A percentile compares a stretch with the other conserved stretches of the same genome.
Conservation (phyloP, 64 coral and sea anemone genomes). For the Cladopsammia gracilis region DNA sequence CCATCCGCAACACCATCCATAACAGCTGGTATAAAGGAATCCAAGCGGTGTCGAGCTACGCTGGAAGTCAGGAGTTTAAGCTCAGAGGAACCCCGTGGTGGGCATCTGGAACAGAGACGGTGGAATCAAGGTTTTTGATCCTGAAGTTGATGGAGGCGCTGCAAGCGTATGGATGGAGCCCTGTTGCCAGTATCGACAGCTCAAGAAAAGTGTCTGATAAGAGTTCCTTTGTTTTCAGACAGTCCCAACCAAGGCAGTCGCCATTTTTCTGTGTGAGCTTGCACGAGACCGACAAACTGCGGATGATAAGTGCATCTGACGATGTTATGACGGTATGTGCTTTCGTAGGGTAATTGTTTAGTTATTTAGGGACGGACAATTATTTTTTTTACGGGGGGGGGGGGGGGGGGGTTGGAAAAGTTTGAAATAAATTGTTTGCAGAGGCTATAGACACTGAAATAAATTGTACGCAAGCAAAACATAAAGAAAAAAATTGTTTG, state of each 20-base stretch:
- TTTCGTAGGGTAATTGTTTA: too few species aligned
- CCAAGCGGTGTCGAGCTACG: constrained; percentile 26
- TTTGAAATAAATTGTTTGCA: too few species aligned
- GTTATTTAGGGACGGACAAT: too few species aligned
- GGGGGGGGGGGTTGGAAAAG: too few species aligned
- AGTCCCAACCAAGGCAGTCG: constrained; percentile 52
- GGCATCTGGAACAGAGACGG: constrained; percentile 54
- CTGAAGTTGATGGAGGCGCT: constrained; percentile 78
- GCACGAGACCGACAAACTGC: constrained; percentile 80
- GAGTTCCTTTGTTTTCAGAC: constrained; percentile 68
- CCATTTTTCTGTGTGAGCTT: constrained; percentile 80
- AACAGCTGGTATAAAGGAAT: constrained; percentile 67
- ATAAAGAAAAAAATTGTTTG: too few species aligned
- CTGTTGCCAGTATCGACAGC: constrained; percentile 68
- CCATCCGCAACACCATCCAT: constrained; percentile 48
- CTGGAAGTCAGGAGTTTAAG: constrained; percentile 78
- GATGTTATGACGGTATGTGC: constrained; percentile 40
- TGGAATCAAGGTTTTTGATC: constrained; percentile 75
- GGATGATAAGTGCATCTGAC: constrained; percentile 83
- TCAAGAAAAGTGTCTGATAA: constrained; percentile 77
- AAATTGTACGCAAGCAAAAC: too few species aligned
- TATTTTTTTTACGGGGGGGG: too few species aligned
- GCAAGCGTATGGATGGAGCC: constrained; percentile 81
- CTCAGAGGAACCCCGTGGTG: constrained; percentile 82
- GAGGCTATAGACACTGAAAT: too few species aligned